Evolutionary conservation across 2,113 vertebrate genomes (phyloP).

Genomic region (Scomber colias): DNA sequence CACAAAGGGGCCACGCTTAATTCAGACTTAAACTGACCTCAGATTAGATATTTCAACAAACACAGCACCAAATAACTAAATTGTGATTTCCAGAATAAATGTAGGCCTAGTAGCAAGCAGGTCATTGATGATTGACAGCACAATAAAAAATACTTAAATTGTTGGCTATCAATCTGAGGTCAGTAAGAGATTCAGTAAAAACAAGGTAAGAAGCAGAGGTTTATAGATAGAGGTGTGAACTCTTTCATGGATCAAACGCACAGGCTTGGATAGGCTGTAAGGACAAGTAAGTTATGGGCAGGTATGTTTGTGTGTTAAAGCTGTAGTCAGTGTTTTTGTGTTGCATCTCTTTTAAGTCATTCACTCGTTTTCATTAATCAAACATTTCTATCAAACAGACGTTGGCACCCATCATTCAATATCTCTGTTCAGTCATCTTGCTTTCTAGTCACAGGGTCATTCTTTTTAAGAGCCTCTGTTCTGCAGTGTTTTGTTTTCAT

Average conservation of each 20-base stretch:
- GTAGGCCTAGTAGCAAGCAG: neutral
- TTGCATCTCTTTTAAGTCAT: slow-evolving; percentile 66
- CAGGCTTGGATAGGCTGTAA: slow-evolving; percentile 68
- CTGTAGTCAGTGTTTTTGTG: slow-evolving; percentile 73
- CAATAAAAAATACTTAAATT: slow-evolving; percentile 11
- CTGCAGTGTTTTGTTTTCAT: slow-evolving; percentile 81
- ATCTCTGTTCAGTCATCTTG: slow-evolving; percentile 69
- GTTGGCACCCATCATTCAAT: slow-evolving; percentile 89
- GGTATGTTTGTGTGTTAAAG: slow-evolving; percentile 73
- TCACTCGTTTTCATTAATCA: slow-evolving; percentile 86
- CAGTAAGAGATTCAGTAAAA: slow-evolving; percentile 57
- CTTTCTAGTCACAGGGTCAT: slow-evolving; percentile 60
- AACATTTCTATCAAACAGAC: slow-evolving; percentile 81
- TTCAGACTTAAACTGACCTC: slow-evolving; percentile 70
- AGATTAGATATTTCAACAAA: slow-evolving; percentile 66
- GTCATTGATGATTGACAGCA: neutral
- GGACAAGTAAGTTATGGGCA: slow-evolving; percentile 75
- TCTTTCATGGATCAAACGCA: slow-evolving; percentile 55
- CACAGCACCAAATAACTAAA: neutral
- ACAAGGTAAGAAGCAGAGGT: slow-evolving; percentile 66
- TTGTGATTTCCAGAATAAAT: slow-evolving; percentile 16
- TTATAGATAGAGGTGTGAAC: slow-evolving; percentile 66
- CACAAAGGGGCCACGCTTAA: slow-evolving; percentile 47
- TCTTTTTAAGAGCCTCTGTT: slow-evolving; percentile 67
- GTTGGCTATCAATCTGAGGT: slow-evolving; percentile 76